A percentile compares a stretch with the other conserved stretches of the same genome.
These are phyloP conservation scores for Chionis minor DNA, from an alignment of 2,113 vertebrate genomes.

Conservation along the genomic window DNA sequence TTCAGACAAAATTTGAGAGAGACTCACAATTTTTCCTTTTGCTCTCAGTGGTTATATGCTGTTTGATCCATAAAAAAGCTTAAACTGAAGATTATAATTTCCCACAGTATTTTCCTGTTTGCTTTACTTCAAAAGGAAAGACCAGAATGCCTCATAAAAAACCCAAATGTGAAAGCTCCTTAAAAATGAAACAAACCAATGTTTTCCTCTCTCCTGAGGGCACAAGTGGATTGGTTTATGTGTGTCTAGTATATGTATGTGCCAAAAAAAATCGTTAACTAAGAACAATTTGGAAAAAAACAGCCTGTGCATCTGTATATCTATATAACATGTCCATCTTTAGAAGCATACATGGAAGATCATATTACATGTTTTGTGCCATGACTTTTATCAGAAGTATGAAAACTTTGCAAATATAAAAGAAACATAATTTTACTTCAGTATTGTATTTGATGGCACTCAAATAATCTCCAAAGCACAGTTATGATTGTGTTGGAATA, in stretches of 20 bases:
- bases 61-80: neutral
- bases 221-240: neutral
- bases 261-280: neutral
- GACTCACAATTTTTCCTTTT: neutral
- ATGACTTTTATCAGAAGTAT: neutral
- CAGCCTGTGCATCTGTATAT: neutral
- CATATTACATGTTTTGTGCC: neutral
- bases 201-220: neutral
- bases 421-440: neutral
- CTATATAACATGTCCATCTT: neutral
- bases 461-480: neutral
- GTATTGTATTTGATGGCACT: neutral
- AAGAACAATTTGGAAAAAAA: neutral
- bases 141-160: neutral
- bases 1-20: neutral
- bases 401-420: neutral
- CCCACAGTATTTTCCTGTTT: neutral
- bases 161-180: neutral
- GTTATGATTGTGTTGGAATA: neutral
- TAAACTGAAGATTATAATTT: neutral
- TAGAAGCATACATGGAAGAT: neutral
- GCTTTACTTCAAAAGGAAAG: neutral
- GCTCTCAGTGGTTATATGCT: neutral
- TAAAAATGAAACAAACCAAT: neutral
- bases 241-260: neutral